Evolutionary conservation across 2,113 vertebrate species (phyloP), one percentile per base, ranked within the genome.

Genomic region (Gambusia holbrooki): DNA sequence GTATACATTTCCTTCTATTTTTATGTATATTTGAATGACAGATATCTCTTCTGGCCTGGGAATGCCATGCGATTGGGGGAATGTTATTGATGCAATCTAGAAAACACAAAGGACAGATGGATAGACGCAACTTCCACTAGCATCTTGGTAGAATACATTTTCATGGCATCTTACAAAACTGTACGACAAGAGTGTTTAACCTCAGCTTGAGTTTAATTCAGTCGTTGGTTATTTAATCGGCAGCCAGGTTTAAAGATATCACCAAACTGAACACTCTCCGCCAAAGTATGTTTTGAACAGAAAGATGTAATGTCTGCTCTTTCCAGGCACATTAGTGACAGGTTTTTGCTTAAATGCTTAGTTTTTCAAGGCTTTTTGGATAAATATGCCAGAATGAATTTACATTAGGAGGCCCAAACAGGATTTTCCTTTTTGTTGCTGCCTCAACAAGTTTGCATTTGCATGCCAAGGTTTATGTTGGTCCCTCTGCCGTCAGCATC

Each of bases 401-500:
- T 4, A 13, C 71, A 68, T 37, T 48, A 40, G 2, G n/a, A 12
- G n/a, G 54, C 14, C 22, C 42, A 69, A 27, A 29, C 40, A 65
- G 32, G 62, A 40, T 65, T 69, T 69, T 45, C 61, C 48, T 10
- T 40, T 51, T 62, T 27, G 35, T 25, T 15, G 30, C 32, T 35
- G 68, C 65, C 67, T 37, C 42, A 74, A 79, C 32, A 79, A 75
- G 69, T 65, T 73, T 64, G 67, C 66, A 69, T 74, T 61, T 77
- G 33, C 1, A 1, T 69, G 67, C 62, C 6, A 68, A 79, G 58
- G 66, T 71, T 58, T 32, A 28, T 69, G 51, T 27, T 62, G 25
- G 40, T 29, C 32, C 64, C 7, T 27, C 25, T 62, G 66, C 12
- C 27, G 17, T 35, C 66, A 11, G 40, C 79, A 85, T 91, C 86